Base-by-base conservation (phyloP, 1,140 invertebrate genomes). In the Spodoptera litura region DNA sequence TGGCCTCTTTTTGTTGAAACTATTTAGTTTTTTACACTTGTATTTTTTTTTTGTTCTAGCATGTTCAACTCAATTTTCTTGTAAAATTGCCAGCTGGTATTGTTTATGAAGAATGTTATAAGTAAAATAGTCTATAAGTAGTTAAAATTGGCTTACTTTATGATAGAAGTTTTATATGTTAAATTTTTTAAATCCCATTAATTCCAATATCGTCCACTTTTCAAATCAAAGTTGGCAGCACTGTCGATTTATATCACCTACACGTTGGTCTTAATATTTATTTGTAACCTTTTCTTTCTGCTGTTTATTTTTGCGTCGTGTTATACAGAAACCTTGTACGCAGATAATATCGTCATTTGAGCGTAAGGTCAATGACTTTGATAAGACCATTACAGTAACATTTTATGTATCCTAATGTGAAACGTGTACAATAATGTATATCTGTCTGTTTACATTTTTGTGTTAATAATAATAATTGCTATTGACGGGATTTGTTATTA, bases 381-480 rank as follows among this genome's bases (percentile, higher is more conserved):
- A 72, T 72, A 72, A 72, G 35, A 55, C n/a, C 27, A 58, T 72
- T 55, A 55, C 61, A 25, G 64, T 68, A 72, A 72, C 35, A 72
- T 72, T 72, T 58, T 51, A 68, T 56, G 53, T 58, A 49, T 53
- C 52, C 66, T 70, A 55, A 70, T 55, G 51, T 70, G 4, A 55
- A 55, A 70, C 44, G 49, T 15, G 52, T 55, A 53, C 51, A 53
- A 70, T 55, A 11, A n/a, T 13, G 6, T 55, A 5, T 38, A 38
- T 71, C 1, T 38, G 13, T 52, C 11, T 56, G 35, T 55, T 35
- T 72, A 72, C n/a, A 6, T 72, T 15, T 44, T 27, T 56, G 9
- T 44, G 38, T 44, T 44, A 5, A 44, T 44, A 8, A 44, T 44
- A 44, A 44, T 44, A 44, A 44, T 44, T 38, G 6, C 4, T 38